Base-by-base conservation (phyloP, 2,888 invertebrate genomes). In the Melinaea menophilus region DNA sequence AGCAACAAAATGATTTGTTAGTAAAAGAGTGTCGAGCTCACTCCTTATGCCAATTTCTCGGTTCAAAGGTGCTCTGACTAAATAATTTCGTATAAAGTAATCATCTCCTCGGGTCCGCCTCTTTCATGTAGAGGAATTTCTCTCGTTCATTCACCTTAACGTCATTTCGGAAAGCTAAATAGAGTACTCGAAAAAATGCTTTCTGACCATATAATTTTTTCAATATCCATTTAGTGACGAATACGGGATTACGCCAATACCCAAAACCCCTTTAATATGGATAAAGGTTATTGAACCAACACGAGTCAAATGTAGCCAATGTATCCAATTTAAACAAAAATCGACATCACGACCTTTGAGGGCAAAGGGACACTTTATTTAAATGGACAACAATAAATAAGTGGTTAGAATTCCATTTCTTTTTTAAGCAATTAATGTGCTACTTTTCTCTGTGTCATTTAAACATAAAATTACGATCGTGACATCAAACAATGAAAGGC, bases 111-210 rank as follows among this genome's bases (percentile, higher is more conserved):
- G 79, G 86, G 75, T 74, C 86, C 90, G 90, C 90, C 90, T 84
- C 81, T 90, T 90, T 82, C 90, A 78, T 90, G 90, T 90, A 81
- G 80, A 80, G 78, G 82, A 85, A 86, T 90, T 86, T 84, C 73
- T 83, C 86, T 87, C 86, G 86, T 88, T 89, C 86, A 86, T 88
- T 88, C 89, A 86, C 85, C 87, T 88, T 88, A 88, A 89, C 83
- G 84, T 87, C 86, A 88, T 88, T 89, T 77, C 77, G 78, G 82
- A 75, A 85, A 80, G 85, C 86, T 84, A 88, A 90, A 86, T 88
- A 88, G 86, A 85, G 82, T 82, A 84, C 82, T 86, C 81, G 79
- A 82, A 84, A 85, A 86, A 86, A 86, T 83, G 79, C 82, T 88
- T 84, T 79, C 87, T 82, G 77, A 79, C 84, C 79, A 85, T 85